Evolutionary conservation across 2,797 vertebrate species (phyloP).

Genomic region (Danio tinwini): DNA sequence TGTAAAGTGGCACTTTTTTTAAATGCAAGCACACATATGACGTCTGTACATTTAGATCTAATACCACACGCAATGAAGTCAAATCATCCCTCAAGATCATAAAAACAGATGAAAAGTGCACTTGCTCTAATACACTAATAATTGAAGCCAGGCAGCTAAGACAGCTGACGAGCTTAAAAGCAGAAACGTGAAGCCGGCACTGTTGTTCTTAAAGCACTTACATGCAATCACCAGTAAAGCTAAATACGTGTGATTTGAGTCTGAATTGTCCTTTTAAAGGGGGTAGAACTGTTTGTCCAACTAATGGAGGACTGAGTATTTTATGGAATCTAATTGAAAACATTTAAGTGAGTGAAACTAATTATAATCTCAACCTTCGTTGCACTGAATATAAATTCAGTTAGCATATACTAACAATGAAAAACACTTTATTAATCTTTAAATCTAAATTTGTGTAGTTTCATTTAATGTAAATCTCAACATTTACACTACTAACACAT

Average conservation of each 20-base stretch:
- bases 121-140: constrained; percentile 1
- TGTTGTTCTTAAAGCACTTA: neutral
- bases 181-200: neutral
- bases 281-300: neutral
- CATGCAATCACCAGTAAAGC: neutral
- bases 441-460: too few species aligned
- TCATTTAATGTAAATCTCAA: too few species aligned
- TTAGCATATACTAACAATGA: too few species aligned
- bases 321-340: too few species aligned
- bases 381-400: too few species aligned
- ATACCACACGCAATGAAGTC: neutral
- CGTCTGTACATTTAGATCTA: neutral
- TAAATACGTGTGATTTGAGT: constrained; percentile 1
- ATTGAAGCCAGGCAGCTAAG: neutral
- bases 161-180: neutral
- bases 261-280: neutral
- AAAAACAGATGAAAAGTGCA: constrained; percentile 14
- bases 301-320: too few species aligned
- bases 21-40: neutral
- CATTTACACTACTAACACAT: too few species aligned
- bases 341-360: too few species aligned
- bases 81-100: neutral
- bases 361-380: too few species aligned
- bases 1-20: neutral
- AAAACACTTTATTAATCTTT: too few species aligned